These are phyloP conservation scores for Apotomis betuletana DNA, from an alignment of 2,888 invertebrate genomes.

Conservation along the genomic window DNA sequence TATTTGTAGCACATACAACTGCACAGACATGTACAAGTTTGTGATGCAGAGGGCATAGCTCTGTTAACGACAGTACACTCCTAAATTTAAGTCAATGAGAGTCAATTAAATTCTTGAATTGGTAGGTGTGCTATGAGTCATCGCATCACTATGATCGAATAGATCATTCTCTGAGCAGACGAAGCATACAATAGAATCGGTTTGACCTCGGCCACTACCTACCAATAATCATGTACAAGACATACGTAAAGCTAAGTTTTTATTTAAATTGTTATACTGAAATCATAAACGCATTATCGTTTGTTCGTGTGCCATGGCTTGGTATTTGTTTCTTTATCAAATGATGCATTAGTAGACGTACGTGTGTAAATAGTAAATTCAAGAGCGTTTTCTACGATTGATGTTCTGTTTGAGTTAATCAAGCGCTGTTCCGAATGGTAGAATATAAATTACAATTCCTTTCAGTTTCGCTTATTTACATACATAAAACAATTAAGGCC, in stretches of 20 bases:
- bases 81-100: constrained; percentile 23
- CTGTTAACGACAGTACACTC: neutral
- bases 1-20: too few species aligned
- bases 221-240: constrained; percentile 26
- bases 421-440: neutral
- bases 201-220: constrained; percentile 70
- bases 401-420: neutral
- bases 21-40: too few species aligned
- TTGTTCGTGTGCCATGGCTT: constrained; percentile 17
- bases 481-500: too few species aligned
- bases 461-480: too few species aligned
- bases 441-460: too few species aligned
- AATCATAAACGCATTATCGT: constrained; percentile 43
- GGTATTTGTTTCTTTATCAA: constrained; percentile 17
- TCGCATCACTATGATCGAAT: constrained; percentile 44
- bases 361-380: constrained; percentile 3
- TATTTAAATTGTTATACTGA: constrained; percentile 49
- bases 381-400: constrained; percentile 1
- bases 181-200: constrained; percentile 71
- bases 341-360: constrained; percentile 16
- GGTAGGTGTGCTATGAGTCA: constrained; percentile 40
- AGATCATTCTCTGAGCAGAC: constrained; percentile 53
- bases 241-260: constrained; percentile 33
- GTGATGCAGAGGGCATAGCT: too few species aligned
- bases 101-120: constrained; percentile 29